Evolutionary conservation across 2,113 vertebrate species (phyloP).

Genomic region (Harpagus bidentatus): DNA sequence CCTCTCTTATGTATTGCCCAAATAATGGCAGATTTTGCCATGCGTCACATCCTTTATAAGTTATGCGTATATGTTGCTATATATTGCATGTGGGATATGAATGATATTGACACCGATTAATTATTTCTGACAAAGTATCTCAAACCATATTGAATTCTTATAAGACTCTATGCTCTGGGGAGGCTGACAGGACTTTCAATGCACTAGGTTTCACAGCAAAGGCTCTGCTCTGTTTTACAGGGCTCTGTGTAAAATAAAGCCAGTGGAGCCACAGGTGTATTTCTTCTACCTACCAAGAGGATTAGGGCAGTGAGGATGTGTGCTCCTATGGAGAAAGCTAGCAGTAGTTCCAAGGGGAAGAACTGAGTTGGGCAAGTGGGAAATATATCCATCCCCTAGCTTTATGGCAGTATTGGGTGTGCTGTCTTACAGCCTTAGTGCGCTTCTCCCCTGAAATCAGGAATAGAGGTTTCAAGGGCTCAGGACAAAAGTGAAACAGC

Average conservation of each 20-base stretch:
- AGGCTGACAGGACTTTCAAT: neutral
- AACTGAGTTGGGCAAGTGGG: neutral
- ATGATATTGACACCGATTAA: slow-evolving; percentile 13
- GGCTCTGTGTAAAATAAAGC: neutral
- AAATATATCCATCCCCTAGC: neutral
- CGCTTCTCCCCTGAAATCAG: neutral
- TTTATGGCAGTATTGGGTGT: neutral
- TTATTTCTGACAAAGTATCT: slow-evolving; percentile 28
- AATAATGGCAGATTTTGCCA: slow-evolving; percentile 35
- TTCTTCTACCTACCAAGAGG: neutral
- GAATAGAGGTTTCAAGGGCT: neutral
- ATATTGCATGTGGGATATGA: neutral
- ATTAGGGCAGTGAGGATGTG: neutral
- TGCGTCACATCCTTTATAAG: neutral
- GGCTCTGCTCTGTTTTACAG: neutral
- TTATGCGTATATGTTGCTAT: neutral
- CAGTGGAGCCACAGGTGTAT: neutral
- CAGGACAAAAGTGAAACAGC: neutral
- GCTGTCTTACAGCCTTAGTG: neutral
- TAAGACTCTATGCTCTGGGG: neutral
- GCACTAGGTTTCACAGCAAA: neutral
- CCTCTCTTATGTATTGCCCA: slow-evolving; percentile 7
- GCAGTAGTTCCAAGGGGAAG: neutral
- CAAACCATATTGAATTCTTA: neutral
- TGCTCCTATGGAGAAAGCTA: neutral